These are phyloP conservation scores for Zygothrica quintamaculata DNA, from an alignment of 2,888 invertebrate species.

Conservation along the genomic window DNA sequence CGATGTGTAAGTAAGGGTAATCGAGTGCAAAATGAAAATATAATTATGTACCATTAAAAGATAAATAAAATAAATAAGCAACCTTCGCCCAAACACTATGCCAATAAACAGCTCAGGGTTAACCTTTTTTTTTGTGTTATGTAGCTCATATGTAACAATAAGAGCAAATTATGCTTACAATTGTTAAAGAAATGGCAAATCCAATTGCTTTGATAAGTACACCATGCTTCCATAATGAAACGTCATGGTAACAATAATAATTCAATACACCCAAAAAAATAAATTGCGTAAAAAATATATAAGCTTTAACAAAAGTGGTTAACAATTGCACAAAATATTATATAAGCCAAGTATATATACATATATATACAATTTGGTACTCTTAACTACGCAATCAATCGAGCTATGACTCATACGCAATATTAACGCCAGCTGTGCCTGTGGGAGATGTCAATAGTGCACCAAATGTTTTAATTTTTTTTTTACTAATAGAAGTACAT, in stretches of 20 bases:
- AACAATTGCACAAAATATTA: conserved; percentile 35
- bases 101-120: conserved; percentile 57
- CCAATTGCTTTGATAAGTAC: conserved; percentile 57
- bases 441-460: conserved; percentile 56
- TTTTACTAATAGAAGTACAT: conserved; percentile 20
- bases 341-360: conserved; percentile 32
- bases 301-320: conserved; percentile 15
- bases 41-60: conserved; percentile 10
- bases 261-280: conserved; percentile 16
- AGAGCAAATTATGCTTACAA: conserved; percentile 57
- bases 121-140: conserved; percentile 11
- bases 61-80: background rate
- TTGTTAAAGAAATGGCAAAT: conserved; percentile 56
- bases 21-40: conserved; percentile 4
- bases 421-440: conserved; percentile 60
- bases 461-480: conserved; percentile 56
- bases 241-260: conserved; percentile 56
- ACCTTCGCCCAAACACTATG: conserved; percentile 36
- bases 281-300: conserved; percentile 21
- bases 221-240: conserved; percentile 38
- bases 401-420: conserved; percentile 51
- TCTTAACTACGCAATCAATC: conserved; percentile 20
- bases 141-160: conserved; percentile 49
- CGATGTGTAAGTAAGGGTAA: background rate
- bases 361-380: conserved; percentile 25